Percentiles rank a stretch among this genome's conserved stretches.
phyloP scores from a whole-genome alignment of 2,888 invertebrate species.

The Eueremaeus valkanovi region DNA sequence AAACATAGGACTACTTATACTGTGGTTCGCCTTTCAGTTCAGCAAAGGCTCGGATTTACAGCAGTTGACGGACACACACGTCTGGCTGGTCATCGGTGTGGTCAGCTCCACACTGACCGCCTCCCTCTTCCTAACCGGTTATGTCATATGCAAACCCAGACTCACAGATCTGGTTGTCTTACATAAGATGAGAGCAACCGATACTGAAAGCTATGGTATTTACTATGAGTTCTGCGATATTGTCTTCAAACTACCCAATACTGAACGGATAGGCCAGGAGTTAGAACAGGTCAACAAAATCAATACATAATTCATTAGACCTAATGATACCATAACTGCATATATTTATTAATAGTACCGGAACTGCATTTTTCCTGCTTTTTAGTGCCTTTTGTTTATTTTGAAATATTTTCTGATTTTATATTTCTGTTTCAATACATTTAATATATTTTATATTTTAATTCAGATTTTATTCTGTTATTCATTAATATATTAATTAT shows the following conservation, averaged over 20 bases:
- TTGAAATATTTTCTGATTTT: too few relatives aligned
- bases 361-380: too few relatives aligned
- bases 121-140: slow-evolving; percentile 44
- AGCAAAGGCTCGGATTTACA: slow-evolving; percentile 19
- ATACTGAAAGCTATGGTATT: slow-evolving; percentile 47
- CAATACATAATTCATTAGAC: too few relatives aligned
- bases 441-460: too few relatives aligned
- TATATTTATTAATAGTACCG: too few relatives aligned
- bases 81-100: slow-evolving; percentile 31
- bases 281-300: slow-evolving; percentile 39
- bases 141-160: slow-evolving; percentile 47
- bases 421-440: too few relatives aligned
- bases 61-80: background rate
- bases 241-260: slow-evolving; percentile 46
- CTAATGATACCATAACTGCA: too few relatives aligned
- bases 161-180: slow-evolving; percentile 47
- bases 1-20: slow-evolving; percentile 42
- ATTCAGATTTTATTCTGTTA: too few relatives aligned
- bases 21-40: slow-evolving; percentile 42
- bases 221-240: slow-evolving; percentile 48
- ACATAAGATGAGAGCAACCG: slow-evolving; percentile 45
- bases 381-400: too few relatives aligned
- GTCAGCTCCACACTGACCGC: slow-evolving; percentile 42
- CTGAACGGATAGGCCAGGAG: slow-evolving; percentile 42
- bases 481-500: too few relatives aligned